phyloP scores from a whole-genome alignment of 2,113 vertebrate genomes.

The Crotalus viridis region DNA sequence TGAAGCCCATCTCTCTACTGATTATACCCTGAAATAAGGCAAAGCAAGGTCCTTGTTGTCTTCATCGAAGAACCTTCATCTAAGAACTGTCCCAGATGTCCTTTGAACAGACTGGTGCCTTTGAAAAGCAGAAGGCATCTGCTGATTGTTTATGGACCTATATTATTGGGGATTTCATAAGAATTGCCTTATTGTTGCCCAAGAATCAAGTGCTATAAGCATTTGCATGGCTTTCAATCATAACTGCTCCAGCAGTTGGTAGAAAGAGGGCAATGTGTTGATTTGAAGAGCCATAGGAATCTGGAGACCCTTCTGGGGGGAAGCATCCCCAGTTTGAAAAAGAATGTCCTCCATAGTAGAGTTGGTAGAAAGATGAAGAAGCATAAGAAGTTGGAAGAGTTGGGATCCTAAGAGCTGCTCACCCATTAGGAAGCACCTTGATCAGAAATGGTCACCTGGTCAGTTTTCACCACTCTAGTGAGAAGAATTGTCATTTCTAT shows the following conservation, averaged over 20 bases:
- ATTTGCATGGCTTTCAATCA: not conserved
- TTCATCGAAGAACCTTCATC: not conserved
- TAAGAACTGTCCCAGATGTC: not conserved
- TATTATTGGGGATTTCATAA: not conserved
- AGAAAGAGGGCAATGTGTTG: not conserved
- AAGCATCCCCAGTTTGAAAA: not conserved
- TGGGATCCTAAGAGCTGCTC: not conserved
- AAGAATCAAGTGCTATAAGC: not conserved
- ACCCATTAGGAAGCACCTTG: not conserved
- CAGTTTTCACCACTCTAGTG: not conserved
- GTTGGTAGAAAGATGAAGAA: not conserved
- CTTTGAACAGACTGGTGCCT: not conserved
- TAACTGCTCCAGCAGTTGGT: not conserved
- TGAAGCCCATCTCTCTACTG: not conserved
- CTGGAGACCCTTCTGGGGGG: not conserved
- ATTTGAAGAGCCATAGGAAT: not conserved
- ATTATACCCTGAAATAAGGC: not conserved
- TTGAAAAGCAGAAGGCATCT: not conserved
- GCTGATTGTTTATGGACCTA: not conserved
- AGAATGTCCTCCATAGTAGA: not conserved
- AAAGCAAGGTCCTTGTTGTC: not conserved
- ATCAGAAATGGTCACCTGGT: not conserved
- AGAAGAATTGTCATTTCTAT: not conserved
- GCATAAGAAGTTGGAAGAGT: not conserved
- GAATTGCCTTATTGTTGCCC: not conserved